Evolutionary conservation across 2,113 vertebrate species (phyloP).

Genomic region (Sphyrna mokarran): DNA sequence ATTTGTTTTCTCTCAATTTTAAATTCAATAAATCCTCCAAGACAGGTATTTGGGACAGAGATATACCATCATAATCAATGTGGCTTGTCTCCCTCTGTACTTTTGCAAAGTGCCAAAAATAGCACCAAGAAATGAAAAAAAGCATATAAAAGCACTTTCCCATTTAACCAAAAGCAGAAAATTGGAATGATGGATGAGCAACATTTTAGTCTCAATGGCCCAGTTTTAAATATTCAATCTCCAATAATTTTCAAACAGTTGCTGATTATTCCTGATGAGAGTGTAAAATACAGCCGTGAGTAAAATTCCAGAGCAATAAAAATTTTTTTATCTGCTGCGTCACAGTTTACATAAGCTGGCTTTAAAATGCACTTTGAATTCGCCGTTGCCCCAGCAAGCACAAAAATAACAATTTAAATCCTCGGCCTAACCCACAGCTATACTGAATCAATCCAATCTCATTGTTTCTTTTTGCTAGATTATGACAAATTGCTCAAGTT

Average conservation of each 20-base stretch:
- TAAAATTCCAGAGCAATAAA: not conserved
- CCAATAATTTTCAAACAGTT: not conserved
- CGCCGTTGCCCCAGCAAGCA: not conserved
- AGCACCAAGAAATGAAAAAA: not conserved
- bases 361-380: not conserved
- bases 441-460: not conserved
- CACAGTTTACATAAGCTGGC: not conserved
- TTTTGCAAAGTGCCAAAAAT: not conserved
- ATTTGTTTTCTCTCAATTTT: not conserved
- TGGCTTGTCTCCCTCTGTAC: not conserved
- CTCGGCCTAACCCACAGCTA: not conserved
- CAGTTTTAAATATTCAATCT: not conserved
- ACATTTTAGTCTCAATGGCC: not conserved
- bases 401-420: not conserved
- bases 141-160: not conserved
- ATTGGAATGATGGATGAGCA: not conserved
- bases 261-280: not conserved
- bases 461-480: too few species aligned
- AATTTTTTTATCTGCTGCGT: not conserved
- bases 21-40: not conserved
- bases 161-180: not conserved
- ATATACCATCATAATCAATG: not conserved
- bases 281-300: not conserved
- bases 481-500: not conserved
- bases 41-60: not conserved